These are phyloP conservation scores for Cephalopholis sonnerati DNA, from an alignment of 2,113 vertebrate genomes.

Conservation along the genomic window DNA sequence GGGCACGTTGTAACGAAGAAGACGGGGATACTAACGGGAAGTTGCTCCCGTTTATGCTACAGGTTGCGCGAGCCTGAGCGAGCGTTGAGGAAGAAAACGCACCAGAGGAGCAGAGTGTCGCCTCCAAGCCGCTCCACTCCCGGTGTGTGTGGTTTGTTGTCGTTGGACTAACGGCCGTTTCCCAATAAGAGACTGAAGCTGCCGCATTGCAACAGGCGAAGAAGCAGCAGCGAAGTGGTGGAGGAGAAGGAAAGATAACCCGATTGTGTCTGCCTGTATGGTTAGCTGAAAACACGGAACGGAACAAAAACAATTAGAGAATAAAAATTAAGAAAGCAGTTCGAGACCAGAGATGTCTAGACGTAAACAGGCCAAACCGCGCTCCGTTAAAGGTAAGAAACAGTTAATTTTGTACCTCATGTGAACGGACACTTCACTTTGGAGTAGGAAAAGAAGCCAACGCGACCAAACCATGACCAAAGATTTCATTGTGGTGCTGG, in stretches of 20 bases:
- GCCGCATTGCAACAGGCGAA: slow-evolving; percentile 98
- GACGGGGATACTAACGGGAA: slow-evolving; percentile 47
- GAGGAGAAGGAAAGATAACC: slow-evolving; percentile 66
- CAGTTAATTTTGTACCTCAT: slow-evolving; percentile 22
- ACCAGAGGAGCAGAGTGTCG: slow-evolving; percentile 22
- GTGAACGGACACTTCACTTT: slow-evolving; percentile 29
- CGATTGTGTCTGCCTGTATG: slow-evolving; percentile 76
- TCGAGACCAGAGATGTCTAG: slow-evolving; percentile 92
- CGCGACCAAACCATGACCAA: slow-evolving; percentile 72
- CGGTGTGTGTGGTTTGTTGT: slow-evolving; percentile 39
- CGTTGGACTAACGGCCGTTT: slow-evolving; percentile 52
- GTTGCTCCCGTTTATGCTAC: slow-evolving; percentile 78
- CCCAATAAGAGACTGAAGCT: slow-evolving; percentile 78
- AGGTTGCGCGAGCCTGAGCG: slow-evolving; percentile 77
- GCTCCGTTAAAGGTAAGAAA: slow-evolving; percentile 97
- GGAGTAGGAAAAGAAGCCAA: slow-evolving; percentile 35
- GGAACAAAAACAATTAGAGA: slow-evolving; percentile 46
- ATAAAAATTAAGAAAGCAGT: background rate
- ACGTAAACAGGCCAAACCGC: slow-evolving; percentile 98
- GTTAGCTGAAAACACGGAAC: slow-evolving; percentile 73
- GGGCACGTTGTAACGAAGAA: background rate
- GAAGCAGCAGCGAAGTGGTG: slow-evolving; percentile 69
- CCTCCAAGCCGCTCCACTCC: slow-evolving; percentile 19
- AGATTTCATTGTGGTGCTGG: slow-evolving; percentile 83
- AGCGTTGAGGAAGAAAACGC: background rate